Evolutionary conservation across 2,113 vertebrate genomes (phyloP).

Genomic region (Chascanopsetta lugubris): DNA sequence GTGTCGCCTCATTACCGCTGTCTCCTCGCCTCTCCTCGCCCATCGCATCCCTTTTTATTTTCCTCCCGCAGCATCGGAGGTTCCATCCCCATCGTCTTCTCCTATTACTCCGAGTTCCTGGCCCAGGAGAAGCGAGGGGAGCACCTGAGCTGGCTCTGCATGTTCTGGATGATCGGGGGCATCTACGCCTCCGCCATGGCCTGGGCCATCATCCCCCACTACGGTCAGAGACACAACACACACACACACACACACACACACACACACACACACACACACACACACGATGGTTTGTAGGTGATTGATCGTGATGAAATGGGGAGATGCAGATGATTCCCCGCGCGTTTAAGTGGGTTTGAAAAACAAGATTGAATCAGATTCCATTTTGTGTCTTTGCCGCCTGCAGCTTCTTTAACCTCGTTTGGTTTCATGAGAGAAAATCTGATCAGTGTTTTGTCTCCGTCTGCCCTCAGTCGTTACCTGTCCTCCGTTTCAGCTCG

Average conservation of each 20-base stretch:
- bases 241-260: too few species aligned
- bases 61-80: constrained; percentile 87
- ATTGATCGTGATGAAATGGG: too few species aligned
- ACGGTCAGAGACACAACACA: constrained; percentile 84
- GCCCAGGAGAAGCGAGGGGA: constrained; percentile 98
- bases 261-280: too few species aligned
- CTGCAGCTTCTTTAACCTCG: neutral
- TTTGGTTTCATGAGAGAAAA: neutral
- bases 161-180: constrained; percentile 99
- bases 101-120: constrained; percentile 98
- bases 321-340: neutral
- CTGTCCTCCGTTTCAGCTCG: too few species aligned
- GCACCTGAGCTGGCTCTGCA: constrained; percentile 98
- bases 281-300: neutral
- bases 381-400: neutral
- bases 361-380: neutral
- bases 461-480: neutral
- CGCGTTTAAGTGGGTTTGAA: neutral
- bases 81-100: constrained; percentile 97
- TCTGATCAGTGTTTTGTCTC: neutral
- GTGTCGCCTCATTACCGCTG: neutral
- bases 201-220: constrained; percentile 99
- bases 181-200: constrained; percentile 98
- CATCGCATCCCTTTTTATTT: neutral
- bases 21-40: neutral